Evolutionary conservation across 2,113 vertebrate genomes (phyloP), one percentile per base, ranked within the genome.

Genomic region (Puffinus mauretanicus): DNA sequence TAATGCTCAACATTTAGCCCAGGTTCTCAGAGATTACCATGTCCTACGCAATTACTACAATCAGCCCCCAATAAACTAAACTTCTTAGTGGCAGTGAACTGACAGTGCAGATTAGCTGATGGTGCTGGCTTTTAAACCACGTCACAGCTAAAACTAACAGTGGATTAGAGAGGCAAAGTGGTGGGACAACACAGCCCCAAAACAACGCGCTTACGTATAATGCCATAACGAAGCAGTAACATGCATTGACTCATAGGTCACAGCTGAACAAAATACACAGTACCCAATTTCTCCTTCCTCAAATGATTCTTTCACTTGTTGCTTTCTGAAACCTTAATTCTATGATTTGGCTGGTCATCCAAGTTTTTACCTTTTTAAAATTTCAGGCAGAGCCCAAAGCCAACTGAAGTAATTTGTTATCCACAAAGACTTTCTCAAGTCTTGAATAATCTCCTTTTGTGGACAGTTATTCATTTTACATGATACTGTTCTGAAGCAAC

Each of bases 401-500:
- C 61, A 86, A 25, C 24, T 92, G 52, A 86, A 93, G 62, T 83
- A 12, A 93, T 79, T 83, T 73, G 73, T 69, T 87, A 83, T 65
- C 94, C 83, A 92, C 66, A 84, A 44, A 83, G 78, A 80, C 62
- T 60, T 87, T 42, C 67, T 60, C 57, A 54, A 79, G 52, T 32
- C 64, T 44, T 29, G 27, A 88, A 80, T 76, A 83, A 88, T 84
- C 83, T 44, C 62, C 73, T 77, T 77, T 81, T 81, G 79, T 84
- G 83, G 79, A n/a, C 87, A 84, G 88, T 61, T 80, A 58, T 65
- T 88, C 87, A 76, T 81, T 84, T 88, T 71, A 76, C 78, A 95
- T 62, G 34, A 75, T 47, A 79, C 69, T 40, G 27, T 44, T 93
- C 73, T n/a, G 40, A 65, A 88, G 79, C 57, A 76, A 34, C 36